phyloP scores from a whole-genome alignment of 2,113 vertebrate genomes.

The Sarotherodon lohbergeri region DNA sequence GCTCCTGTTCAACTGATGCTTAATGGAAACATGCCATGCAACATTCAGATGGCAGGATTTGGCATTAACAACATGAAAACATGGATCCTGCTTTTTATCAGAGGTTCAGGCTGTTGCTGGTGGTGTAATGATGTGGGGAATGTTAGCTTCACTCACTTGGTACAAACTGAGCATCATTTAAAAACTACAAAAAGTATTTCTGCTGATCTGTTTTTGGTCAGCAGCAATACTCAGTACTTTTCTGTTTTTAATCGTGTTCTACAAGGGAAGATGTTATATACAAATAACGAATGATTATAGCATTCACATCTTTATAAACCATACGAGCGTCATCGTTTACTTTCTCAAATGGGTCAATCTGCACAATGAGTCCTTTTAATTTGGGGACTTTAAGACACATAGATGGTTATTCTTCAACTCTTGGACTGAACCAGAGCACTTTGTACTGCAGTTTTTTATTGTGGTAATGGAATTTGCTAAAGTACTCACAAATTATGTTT shows the following conservation, averaged over 20 bases:
- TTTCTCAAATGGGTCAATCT: neutral
- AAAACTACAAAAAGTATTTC: neutral
- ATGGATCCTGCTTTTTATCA: neutral
- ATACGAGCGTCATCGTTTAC: neutral
- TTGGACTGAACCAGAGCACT: neutral
- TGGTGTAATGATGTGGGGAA: neutral
- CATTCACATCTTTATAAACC: neutral
- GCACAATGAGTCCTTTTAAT: neutral
- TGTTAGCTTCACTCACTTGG: fast-evolving
- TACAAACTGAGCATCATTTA: neutral
- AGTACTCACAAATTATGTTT: neutral
- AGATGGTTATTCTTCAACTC: neutral
- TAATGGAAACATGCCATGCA: neutral
- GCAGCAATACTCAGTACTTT: neutral
- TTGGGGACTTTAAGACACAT: neutral
- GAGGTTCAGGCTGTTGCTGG: neutral
- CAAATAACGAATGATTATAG: neutral
- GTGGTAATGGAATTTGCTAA: neutral
- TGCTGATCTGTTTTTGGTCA: neutral
- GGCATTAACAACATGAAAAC: neutral
- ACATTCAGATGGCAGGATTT: neutral
- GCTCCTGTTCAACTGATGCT: neutral
- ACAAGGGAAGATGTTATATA: neutral
- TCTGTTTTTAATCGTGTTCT: neutral
- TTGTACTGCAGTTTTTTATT: neutral